Evolutionary conservation across 2,113 vertebrate genomes (phyloP), one percentile per base, ranked within the genome.

Genomic region (Salvator merianae): DNA sequence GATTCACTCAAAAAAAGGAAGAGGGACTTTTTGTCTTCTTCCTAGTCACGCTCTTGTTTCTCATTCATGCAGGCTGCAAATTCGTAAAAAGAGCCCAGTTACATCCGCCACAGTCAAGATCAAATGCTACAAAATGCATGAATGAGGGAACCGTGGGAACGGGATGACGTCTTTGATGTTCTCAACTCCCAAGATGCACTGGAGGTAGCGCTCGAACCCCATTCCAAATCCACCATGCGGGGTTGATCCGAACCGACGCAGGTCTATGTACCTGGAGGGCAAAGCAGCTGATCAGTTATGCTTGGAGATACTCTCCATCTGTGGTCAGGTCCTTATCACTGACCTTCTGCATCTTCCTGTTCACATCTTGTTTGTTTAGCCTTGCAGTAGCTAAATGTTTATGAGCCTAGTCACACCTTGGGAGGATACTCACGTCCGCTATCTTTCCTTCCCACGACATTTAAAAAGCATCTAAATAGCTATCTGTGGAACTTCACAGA

Each of bases 121-220:
- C 55, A 59, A 55, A 5, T 30, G 66, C 94, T 94, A 99, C 43
- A 99, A 92, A 91, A 96, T 89, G 90, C 99, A 99, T 0, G 98
- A 99, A 91, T 96, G 97, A 81, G 97, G 94, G 95, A 97, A 99
- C 84, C 98, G 96, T 7, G 98, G 98, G 91, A 99, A 99, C 59
- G 99, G 98, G 92, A 98, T 97, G n/a, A 97, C 98, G 87, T 99
- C 98, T 93, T 98, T 99, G 93, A 99, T 99, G 90, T 98, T 99
- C 86, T 98, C 96, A 30, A 98, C 95, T 90, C 99, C 99, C 82
- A 99, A 90, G 92, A 99, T 92, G 93, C 96, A 98, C 50, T 98
- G 98, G 86, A 99, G 94, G 91, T 97, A 99, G 85, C 98, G 97
- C 92, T 99, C 99, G 92, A 99, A 99, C 72, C 99, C 99, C 97